These are phyloP conservation scores for Macrophya annulata DNA, from an alignment of 2,888 invertebrate genomes.

Conservation along the genomic window DNA sequence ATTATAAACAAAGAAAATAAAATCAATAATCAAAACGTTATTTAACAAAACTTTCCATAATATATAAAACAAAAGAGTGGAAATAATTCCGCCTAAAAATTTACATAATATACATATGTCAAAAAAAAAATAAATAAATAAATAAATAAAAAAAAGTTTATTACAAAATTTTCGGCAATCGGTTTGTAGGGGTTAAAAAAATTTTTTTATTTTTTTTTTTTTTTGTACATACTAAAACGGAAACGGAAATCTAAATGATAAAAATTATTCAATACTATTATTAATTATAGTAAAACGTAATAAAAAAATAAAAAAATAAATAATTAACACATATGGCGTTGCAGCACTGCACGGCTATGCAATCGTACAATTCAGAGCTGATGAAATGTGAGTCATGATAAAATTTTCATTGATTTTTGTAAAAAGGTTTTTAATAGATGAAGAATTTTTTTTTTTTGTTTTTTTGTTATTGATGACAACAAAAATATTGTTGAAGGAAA, in stretches of 20 bases:
- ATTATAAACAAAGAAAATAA: neutral
- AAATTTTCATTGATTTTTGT: too few relatives aligned
- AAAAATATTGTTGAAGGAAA: neutral
- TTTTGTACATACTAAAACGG: too few relatives aligned
- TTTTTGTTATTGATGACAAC: neutral
- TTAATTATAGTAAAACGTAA: too few relatives aligned
- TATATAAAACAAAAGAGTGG: neutral
- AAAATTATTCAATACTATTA: too few relatives aligned
- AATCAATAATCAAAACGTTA: neutral
- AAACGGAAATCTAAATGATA: too few relatives aligned
- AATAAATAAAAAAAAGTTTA: neutral
- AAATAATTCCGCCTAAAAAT: neutral
- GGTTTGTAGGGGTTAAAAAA: neutral
- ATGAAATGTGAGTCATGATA: conserved; percentile 66
- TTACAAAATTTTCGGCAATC: neutral
- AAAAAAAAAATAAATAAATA: too few relatives aligned
- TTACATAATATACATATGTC: neutral
- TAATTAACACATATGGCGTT: too few relatives aligned
- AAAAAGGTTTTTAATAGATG: too few relatives aligned
- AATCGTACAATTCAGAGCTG: conserved; percentile 68
- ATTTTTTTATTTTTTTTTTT: neutral
- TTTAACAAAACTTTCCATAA: neutral
- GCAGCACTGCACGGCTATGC: conserved; percentile 65
- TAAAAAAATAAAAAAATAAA: too few relatives aligned
- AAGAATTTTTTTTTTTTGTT: too few relatives aligned